Evolutionary conservation across 37 sponge, comb jelly and placozoan genomes (phyloP), one percentile per base, ranked within the genome.

Genomic region (Cladorhizidae sp.): DNA sequence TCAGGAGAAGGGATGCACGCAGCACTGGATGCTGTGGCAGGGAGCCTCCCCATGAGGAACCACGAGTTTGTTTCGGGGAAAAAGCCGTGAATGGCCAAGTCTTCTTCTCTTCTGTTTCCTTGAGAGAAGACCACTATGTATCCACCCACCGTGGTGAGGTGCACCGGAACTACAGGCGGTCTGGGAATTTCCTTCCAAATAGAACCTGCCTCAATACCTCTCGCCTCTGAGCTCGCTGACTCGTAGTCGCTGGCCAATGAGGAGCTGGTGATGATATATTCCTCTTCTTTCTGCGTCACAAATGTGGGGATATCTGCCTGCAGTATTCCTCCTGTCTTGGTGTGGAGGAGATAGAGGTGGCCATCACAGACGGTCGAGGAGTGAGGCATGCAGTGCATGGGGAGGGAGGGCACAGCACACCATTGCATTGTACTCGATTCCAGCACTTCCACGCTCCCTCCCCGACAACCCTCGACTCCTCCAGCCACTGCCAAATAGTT

Each of bases 381-480:
- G 62, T 76, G 77, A 8, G 25, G 31, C 43, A 40, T 18, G 56
- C 77, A 76, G 25, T 18, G 50, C 6, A 82, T 28, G 9, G 83
- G 83, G 1, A 73, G 65, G 17, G 74, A 64, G 5, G 83, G 26
- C 14, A 22, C 74, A 8, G n/a, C n/a, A 25, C 17, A 22, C 83
- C 83, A 82, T 21, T 73, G 74, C 36, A 25, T 1, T 7, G 22
- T 25, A 8, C 23, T n/a, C 15, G 49, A 45, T 9, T 82, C 65
- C n/a, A 82, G 33, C 22, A 82, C 41, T 62, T 82, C 83, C 26
- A 72, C 65, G 25, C 45, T 61, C 23, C 49, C 64, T 37, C 73
- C 83, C 11, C 73, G 74, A 3, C 25, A 72, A 20, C 74, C 83
- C 23, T 36, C 73, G 49, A 43, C 59, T 0, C 83, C 83, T 25